Evolutionary conservation across 1,140 invertebrate genomes (phyloP).

Genomic region (Mizuhopecten yessoensis): DNA sequence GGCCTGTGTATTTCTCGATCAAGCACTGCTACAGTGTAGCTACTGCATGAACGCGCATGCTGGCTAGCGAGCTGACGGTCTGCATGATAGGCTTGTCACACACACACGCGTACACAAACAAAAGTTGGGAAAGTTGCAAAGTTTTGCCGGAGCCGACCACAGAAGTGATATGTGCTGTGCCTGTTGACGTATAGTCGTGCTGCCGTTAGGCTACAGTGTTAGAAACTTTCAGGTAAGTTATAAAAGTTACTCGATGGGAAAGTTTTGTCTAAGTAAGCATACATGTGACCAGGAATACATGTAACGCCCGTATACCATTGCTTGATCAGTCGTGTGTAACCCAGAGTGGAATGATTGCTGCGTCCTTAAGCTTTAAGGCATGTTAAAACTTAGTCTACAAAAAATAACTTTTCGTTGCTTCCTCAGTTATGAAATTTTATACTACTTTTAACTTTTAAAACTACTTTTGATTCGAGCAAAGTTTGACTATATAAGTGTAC

Average conservation of each 20-base stretch:
- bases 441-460: background rate
- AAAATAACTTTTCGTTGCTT: no score
- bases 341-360: background rate
- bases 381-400: background rate
- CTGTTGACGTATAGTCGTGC: background rate
- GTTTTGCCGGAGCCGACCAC: background rate
- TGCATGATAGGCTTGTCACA: conserved; percentile 22
- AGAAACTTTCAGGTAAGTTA: background rate
- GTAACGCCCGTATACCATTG: no score
- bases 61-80: background rate
- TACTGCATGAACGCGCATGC: conserved; percentile 3
- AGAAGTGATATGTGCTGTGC: background rate
- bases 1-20: conserved; percentile 34
- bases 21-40: background rate
- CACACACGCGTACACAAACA: conserved; percentile 17
- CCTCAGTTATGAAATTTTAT: background rate
- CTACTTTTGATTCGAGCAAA: no score
- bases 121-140: conserved; percentile 38
- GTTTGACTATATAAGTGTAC: no score
- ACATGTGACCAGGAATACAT: background rate
- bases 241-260: background rate
- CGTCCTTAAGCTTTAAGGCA: background rate
- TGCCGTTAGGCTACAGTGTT: background rate
- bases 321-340: no score
- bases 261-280: background rate